Evolutionary conservation across 2,113 vertebrate genomes (phyloP), one percentile per base, ranked within the genome.

Genomic region (Vidua macroura): DNA sequence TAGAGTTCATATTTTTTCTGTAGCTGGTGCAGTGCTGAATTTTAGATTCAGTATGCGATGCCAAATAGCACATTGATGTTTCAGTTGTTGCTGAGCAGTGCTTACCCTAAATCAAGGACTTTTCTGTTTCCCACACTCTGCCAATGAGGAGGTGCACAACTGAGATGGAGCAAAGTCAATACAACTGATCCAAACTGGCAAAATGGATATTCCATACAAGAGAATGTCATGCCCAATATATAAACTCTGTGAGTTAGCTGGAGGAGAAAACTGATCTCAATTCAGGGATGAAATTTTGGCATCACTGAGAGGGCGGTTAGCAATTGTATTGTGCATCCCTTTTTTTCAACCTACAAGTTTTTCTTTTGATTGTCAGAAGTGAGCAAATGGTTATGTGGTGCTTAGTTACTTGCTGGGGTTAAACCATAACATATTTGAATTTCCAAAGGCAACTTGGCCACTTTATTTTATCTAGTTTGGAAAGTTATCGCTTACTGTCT

Each of bases 191-290:
- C 68, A 67, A 74, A 52, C 1, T 11, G 33, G 22, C 10, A 35
- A 81, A 37, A 37, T 22, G 10, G 4, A 33, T 73, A 24, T 28
- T 58, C 22, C 15, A 37, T 24, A 28, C 4, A 23, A 10, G 8
- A 44, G 15, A 59, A 52, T 52, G 13, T 52, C 19, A 20, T 51
- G 13, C 13, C 7, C 10, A 17, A 2, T 33, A 88, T 33, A 30
- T 13, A 74, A 52, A 39, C 15, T 28, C 12, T 37, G 22, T 30
- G 27, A 37, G 13, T 52, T 44, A 37, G 8, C 25, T 51, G 37
- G 30, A 48, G 55, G n/a, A 53, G 24, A 33, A 8, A n/a, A 7
- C 3, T n/a, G 15, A 59, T 30, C 0, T 0, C 2, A 28, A 21
- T 46, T 67, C 52, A 52, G 28, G 11, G 6, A 15, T 59, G 13